A percentile compares a stretch with the other conserved stretches of the same genome.
Evolutionary conservation across 2,797 vertebrate species (phyloP).

Genomic region (Crocidura indochinensis): DNA sequence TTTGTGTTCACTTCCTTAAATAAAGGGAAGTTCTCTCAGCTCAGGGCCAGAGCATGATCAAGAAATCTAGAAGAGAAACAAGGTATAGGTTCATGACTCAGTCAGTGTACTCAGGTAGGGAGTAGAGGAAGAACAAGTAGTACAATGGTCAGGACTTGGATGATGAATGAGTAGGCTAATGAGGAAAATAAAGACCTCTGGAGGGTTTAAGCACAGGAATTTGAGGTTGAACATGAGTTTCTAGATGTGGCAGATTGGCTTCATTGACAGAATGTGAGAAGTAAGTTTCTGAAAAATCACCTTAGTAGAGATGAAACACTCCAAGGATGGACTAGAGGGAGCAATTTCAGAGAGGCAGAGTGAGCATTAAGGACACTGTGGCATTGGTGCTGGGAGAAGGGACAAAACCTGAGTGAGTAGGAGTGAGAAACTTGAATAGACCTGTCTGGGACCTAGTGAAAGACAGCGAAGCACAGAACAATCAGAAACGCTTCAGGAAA

Average conservation of each 20-base stretch:
- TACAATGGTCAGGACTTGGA: background rate
- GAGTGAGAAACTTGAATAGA: too few relatives aligned
- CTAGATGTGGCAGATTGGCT: too few relatives aligned
- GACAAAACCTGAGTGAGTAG: too few relatives aligned
- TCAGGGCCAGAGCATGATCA: background rate
- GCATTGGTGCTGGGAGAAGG: too few relatives aligned
- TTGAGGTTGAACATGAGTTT: too few relatives aligned
- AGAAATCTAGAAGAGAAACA: too few relatives aligned
- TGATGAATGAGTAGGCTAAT: background rate
- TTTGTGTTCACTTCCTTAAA: background rate
- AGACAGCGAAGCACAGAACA: background rate
- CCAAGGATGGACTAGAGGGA: background rate
- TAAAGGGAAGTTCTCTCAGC: background rate
- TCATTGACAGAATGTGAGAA: background rate
- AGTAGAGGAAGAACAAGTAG: too few relatives aligned
- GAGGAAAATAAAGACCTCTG: background rate
- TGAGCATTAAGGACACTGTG: background rate
- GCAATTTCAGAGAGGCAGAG: rapidly evolving
- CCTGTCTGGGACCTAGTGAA: background rate
- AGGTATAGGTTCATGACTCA: rapidly evolving
- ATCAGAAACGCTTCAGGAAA: background rate
- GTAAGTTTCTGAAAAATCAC: background rate
- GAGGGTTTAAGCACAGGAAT: rapidly evolving
- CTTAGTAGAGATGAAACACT: background rate
- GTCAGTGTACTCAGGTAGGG: background rate